Evolutionary conservation across 2,797 vertebrate genomes (phyloP).

Genomic region (Apogon hyalosoma): DNA sequence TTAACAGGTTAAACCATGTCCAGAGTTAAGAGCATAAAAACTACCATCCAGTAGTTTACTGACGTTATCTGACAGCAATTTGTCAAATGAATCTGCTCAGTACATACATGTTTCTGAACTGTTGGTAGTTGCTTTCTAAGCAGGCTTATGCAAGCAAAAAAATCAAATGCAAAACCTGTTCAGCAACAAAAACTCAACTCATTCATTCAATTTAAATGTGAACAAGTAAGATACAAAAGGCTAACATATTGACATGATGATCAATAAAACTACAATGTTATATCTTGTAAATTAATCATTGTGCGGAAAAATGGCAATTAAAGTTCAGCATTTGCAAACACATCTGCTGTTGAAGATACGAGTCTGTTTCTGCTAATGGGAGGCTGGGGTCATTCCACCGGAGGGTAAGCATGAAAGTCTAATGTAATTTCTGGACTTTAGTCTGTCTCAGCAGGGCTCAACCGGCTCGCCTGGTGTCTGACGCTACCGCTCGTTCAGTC

Average conservation of each 20-base stretch:
- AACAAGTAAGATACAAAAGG: not conserved
- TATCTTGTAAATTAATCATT: slow-evolving; percentile 9
- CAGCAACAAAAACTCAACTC: not conserved
- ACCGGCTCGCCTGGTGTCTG: slow-evolving; percentile 27
- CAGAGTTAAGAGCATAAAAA: no score
- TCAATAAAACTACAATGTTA: slow-evolving; percentile 6
- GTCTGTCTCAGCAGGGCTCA: slow-evolving; percentile 50
- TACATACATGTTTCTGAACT: no score
- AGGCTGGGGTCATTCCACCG: slow-evolving; percentile 53
- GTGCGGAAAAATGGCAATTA: not conserved
- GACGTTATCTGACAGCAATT: no score
- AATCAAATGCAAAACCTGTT: no score
- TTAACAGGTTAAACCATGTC: no score
- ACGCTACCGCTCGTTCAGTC: not conserved
- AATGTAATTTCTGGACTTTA: slow-evolving; percentile 55
- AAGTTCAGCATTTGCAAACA: slow-evolving; percentile 38
- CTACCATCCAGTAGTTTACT: no score
- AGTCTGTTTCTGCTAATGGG: slow-evolving; percentile 53
- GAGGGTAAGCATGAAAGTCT: slow-evolving; percentile 65
- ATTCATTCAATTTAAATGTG: not conserved
- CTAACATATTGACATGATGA: not conserved
- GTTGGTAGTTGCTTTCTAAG: no score
- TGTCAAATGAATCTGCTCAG: no score
- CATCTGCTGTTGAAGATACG: slow-evolving; percentile 14
- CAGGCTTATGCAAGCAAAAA: no score